phyloP scores from a whole-genome alignment of 2,113 vertebrate species.

The Terrapene triunguis region DNA sequence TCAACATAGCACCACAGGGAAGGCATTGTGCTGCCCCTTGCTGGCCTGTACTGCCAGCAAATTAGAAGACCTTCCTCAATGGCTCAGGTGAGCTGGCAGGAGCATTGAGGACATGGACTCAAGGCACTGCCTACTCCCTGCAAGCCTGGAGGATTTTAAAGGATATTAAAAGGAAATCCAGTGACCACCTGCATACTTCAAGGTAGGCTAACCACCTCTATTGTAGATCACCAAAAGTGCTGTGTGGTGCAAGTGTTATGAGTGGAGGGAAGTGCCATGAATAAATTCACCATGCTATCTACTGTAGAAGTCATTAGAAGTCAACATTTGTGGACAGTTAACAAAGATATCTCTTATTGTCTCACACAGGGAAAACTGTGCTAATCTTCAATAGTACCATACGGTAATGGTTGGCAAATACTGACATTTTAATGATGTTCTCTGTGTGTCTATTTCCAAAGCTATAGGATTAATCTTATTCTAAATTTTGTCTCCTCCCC shows the following conservation, averaged over 20 bases:
- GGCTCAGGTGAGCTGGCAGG: not conserved
- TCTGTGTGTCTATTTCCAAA: not conserved
- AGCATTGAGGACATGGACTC: not conserved
- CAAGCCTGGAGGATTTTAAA: not conserved
- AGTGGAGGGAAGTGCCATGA: not conserved
- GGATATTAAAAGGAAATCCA: not conserved
- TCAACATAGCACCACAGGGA: not conserved
- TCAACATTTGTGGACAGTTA: accelerated
- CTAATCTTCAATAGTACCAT: not conserved
- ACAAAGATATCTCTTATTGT: not conserved
- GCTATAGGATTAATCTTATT: not conserved
- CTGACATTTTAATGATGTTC: not conserved
- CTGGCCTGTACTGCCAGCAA: not conserved
- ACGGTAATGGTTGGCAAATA: not conserved
- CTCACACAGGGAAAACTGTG: not conserved
- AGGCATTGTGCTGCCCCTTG: not conserved
- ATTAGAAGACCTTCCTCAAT: not conserved
- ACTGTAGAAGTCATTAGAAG: not conserved
- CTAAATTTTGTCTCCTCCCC: not conserved
- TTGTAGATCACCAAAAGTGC: not conserved
- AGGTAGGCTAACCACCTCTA: not conserved
- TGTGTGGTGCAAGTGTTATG: not conserved
- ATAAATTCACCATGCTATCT: not conserved
- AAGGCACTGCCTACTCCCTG: not conserved
- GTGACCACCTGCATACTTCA: not conserved